These are phyloP conservation scores for Chascanopsetta lugubris DNA, from an alignment of 2,113 vertebrate genomes.

Conservation along the genomic window DNA sequence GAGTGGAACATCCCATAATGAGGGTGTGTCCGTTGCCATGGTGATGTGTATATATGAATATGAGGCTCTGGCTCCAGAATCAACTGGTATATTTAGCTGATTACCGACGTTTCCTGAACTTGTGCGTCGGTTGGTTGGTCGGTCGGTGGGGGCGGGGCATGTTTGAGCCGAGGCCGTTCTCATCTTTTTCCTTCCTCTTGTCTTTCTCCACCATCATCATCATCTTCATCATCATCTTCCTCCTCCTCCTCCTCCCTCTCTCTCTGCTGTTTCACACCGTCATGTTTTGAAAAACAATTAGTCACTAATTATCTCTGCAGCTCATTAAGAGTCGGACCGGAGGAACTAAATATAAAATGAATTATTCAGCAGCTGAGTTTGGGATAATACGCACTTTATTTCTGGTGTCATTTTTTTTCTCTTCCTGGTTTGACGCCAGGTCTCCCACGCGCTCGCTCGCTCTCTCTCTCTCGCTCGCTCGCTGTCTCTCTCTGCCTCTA, in stretches of 20 bases:
- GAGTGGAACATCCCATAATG: conserved; percentile 62
- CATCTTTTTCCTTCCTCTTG: not conserved
- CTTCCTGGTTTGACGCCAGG: conserved; percentile 40
- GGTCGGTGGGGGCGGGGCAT: too few species aligned
- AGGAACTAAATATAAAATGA: not conserved
- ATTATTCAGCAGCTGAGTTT: conserved; percentile 31
- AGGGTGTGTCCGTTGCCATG: conserved; percentile 50
- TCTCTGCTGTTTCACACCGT: not conserved
- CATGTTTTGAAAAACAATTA: conserved; percentile 12
- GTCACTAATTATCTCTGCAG: conserved; percentile 7
- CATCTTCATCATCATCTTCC: not conserved
- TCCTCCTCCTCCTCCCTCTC: not conserved
- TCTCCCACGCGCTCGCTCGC: not conserved
- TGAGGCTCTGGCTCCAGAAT: not conserved
- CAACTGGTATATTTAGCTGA: conserved; percentile 3
- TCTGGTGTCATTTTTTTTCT: not conserved
- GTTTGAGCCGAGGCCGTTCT: too few species aligned
- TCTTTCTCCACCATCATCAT: not conserved
- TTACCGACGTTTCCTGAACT: not conserved
- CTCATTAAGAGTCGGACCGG: conserved; percentile 9
- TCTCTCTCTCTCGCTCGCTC: conserved; percentile 3
- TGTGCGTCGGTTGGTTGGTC: too few species aligned
- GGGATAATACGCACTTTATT: not conserved
- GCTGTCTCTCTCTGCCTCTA: conserved; percentile 18
- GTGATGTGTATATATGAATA: conserved; percentile 35